Conservation (phyloP, 2,888 invertebrate genomes). For the Ophion ventricosus region DNA sequence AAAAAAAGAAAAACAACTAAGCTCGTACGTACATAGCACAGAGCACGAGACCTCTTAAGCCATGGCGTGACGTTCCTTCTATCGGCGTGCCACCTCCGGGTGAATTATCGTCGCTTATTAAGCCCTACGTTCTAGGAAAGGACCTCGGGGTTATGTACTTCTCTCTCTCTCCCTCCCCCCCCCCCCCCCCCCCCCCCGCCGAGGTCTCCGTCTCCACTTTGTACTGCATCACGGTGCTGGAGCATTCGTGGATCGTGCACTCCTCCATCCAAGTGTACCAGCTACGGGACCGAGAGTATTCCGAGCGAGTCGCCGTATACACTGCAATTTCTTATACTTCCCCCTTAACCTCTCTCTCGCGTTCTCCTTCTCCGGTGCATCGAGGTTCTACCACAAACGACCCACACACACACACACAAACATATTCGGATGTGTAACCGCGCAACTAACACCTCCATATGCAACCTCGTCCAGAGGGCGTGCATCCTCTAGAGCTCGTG, state of each 20-base stretch:
- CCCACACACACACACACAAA: not conserved
- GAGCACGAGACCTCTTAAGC: constrained; percentile 64
- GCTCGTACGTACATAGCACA: constrained; percentile 12
- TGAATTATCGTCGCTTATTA: constrained; percentile 74
- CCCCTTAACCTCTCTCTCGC: not conserved
- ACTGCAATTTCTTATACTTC: constrained; percentile 34
- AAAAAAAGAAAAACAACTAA: constrained; percentile 7
- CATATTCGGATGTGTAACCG: constrained; percentile 9
- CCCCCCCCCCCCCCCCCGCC: not conserved
- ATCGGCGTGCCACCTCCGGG: constrained; percentile 71
- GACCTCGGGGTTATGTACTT: constrained; percentile 72
- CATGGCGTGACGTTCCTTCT: constrained; percentile 72
- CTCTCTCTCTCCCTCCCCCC: constrained; percentile 7
- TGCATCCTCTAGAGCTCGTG: constrained; percentile 24
- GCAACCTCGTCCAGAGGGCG: constrained; percentile 8
- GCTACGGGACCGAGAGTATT: constrained; percentile 33
- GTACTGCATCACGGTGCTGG: constrained; percentile 22
- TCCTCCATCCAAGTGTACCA: constrained; percentile 31
- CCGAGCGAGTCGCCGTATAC: not conserved
- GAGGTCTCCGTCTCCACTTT: constrained; percentile 7
- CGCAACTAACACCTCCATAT: constrained; percentile 22
- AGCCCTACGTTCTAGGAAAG: constrained; percentile 74
- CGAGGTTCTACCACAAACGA: constrained; percentile 6
- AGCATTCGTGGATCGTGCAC: constrained; percentile 43
- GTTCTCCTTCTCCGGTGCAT: constrained; percentile 12